Conservation (phyloP, 2,888 invertebrate species). For the Microctonus aethiopoides region DNA sequence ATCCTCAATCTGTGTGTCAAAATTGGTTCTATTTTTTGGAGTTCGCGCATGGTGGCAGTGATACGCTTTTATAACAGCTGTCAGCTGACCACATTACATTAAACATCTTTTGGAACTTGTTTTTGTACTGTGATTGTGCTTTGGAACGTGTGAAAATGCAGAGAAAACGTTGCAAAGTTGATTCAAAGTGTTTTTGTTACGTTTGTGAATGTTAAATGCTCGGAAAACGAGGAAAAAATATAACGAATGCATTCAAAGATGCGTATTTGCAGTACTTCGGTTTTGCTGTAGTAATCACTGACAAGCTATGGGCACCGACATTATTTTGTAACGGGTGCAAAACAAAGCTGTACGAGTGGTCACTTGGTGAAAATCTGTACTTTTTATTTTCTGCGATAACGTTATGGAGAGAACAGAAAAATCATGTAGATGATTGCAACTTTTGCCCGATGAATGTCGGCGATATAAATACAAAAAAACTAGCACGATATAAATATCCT, state of each 20-base stretch:
- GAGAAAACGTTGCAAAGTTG: too few relatives aligned
- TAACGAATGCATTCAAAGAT: background rate
- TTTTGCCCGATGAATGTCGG: background rate
- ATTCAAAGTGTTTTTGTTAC: too few relatives aligned
- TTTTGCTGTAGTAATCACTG: background rate
- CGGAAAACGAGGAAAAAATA: background rate
- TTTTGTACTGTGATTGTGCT: background rate
- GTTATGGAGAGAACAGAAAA: background rate
- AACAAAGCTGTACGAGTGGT: too few relatives aligned
- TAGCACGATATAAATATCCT: background rate
- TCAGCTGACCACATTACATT: too few relatives aligned
- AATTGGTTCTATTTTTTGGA: background rate
- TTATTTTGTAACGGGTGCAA: background rate
- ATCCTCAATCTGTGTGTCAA: too few relatives aligned
- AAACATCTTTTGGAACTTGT: background rate
- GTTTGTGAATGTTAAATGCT: background rate
- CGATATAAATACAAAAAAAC: background rate
- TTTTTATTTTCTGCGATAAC: background rate
- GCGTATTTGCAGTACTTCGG: background rate
- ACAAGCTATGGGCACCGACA: background rate
- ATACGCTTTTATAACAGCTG: background rate
- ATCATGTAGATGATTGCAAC: background rate
- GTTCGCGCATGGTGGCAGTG: background rate
- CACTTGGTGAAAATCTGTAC: background rate
- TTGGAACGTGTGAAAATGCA: background rate